These are phyloP conservation scores for Vulpes vulpes DNA, from an alignment of 2,113 vertebrate species.

Conservation along the genomic window DNA sequence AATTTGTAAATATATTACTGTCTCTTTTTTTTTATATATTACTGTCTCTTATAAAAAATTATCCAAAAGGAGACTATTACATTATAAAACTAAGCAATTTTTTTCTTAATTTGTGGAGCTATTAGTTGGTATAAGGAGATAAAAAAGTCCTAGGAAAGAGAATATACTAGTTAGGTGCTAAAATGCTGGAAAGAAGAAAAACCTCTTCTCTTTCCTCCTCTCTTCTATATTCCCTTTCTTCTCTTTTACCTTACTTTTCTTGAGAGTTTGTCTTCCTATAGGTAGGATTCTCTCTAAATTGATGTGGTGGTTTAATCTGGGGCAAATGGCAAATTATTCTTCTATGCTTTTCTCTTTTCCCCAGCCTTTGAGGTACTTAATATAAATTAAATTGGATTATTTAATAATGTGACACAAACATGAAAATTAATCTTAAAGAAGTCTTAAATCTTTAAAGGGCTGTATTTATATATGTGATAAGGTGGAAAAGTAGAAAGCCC, in stretches of 20 bases:
- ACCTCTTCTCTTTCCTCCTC: background rate
- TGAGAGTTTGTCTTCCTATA: background rate
- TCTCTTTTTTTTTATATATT: background rate
- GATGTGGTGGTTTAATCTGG: background rate
- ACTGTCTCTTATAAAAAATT: background rate
- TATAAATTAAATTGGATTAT: slow-evolving; percentile 29
- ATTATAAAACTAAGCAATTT: background rate
- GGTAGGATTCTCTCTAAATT: background rate
- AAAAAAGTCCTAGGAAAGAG: background rate
- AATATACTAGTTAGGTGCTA: background rate
- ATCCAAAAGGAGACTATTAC: background rate
- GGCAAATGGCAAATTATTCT: slow-evolving; percentile 30
- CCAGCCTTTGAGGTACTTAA: background rate
- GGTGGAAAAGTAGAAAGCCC: background rate
- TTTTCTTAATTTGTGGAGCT: background rate
- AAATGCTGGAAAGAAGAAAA: background rate
- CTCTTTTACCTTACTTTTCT: background rate
- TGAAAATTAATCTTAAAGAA: slow-evolving; percentile 42
- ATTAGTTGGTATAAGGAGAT: background rate
- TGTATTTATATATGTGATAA: slow-evolving; percentile 40
- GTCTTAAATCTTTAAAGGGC: background rate
- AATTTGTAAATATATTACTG: background rate
- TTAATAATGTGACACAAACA: slow-evolving; percentile 19
- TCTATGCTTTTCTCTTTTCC: background rate
- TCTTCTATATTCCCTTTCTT: background rate